A percentile compares a stretch with the other conserved stretches of the same genome.
Conservation (phyloP, 2,888 invertebrate species). For the Sturmia bella region DNA sequence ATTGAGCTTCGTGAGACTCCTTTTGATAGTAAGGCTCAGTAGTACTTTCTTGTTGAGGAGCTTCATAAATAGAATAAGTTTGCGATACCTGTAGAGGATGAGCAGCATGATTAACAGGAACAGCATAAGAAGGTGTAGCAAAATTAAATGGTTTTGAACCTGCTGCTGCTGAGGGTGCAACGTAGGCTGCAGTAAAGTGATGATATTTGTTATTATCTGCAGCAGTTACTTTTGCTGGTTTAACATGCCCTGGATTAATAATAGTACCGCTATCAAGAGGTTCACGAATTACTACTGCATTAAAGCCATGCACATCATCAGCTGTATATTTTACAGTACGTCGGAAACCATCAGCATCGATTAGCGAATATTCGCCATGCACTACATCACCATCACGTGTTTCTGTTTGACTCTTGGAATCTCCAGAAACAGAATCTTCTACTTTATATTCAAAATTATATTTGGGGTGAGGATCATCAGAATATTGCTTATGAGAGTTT, state of each 20-base stretch:
- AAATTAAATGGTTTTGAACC: constrained; percentile 72
- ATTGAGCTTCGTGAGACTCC: constrained; percentile 74
- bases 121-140: constrained; percentile 60
- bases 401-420: constrained; percentile 81
- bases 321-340: constrained; percentile 81
- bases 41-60: constrained; percentile 70
- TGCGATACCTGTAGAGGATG: constrained; percentile 67
- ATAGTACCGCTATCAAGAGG: constrained; percentile 74
- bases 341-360: constrained; percentile 81
- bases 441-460: constrained; percentile 81
- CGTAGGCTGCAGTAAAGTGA: constrained; percentile 65
- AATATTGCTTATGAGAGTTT: constrained; percentile 75
- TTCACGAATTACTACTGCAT: constrained; percentile 80
- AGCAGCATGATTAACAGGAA: constrained; percentile 71
- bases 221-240: constrained; percentile 61
- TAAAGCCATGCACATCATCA: constrained; percentile 80
- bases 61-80: constrained; percentile 72
- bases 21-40: constrained; percentile 76
- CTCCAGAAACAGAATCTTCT: constrained; percentile 79
- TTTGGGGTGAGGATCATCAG: constrained; percentile 78
- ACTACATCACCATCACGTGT: constrained; percentile 81
- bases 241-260: constrained; percentile 65
- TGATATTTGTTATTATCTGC: constrained; percentile 65
- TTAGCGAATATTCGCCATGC: constrained; percentile 80
- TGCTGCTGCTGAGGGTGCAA: constrained; percentile 68